These are phyloP conservation scores for Actias luna DNA, from an alignment of 2,888 invertebrate genomes.

Conservation along the genomic window DNA sequence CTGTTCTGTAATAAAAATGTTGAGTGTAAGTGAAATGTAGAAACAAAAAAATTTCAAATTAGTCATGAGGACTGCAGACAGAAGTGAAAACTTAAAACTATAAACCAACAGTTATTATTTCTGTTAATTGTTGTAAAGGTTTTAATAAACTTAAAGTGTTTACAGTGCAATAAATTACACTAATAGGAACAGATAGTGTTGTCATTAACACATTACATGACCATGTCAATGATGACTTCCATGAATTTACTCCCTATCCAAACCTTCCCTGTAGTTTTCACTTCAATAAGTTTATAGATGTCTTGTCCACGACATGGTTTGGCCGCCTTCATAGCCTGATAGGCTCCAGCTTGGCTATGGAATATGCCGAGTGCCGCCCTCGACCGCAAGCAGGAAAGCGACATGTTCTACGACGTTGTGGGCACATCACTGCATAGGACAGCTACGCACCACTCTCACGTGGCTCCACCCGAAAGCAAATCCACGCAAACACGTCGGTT, in stretches of 20 bases:
- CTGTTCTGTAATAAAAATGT: slow-evolving; percentile 85
- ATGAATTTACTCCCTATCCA: no score
- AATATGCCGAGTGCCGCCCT: slow-evolving; percentile 85
- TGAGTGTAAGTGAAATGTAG: background rate
- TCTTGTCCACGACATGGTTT: slow-evolving; percentile 86
- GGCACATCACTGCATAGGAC: slow-evolving; percentile 75
- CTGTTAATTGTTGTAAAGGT: no score
- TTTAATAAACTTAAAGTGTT: no score
- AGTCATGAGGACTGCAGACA: no score
- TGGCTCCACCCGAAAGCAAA: slow-evolving; percentile 52
- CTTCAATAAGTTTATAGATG: no score
- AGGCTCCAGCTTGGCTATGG: slow-evolving; percentile 87
- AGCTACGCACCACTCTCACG: slow-evolving; percentile 75
- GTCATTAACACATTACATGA: no score
- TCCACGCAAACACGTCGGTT: slow-evolving; percentile 62
- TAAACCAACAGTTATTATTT: no score
- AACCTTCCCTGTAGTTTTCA: no score
- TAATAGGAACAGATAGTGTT: no score
- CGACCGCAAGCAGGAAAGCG: slow-evolving; percentile 76
- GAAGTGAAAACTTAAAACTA: no score
- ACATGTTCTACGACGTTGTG: slow-evolving; percentile 85
- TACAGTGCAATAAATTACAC: no score
- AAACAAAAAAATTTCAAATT: background rate
- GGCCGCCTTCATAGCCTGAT: slow-evolving; percentile 84
- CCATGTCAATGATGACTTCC: no score